phyloP scores from a whole-genome alignment of 2,797 vertebrate genomes.

The Phoxinus dragarum region DNA sequence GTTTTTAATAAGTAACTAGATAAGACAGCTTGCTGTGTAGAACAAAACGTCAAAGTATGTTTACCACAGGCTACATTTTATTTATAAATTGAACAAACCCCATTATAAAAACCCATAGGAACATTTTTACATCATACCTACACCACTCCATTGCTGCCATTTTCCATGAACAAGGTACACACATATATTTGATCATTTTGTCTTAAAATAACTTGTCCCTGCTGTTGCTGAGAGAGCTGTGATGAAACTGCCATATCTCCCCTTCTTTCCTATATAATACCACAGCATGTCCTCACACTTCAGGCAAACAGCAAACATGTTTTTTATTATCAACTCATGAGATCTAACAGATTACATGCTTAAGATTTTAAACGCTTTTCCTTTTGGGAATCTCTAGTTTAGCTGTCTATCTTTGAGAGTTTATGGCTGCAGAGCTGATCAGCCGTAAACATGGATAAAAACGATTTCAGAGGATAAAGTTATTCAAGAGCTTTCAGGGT shows the following conservation, averaged over 20 bases:
- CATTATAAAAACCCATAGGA: no score
- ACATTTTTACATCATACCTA: no score
- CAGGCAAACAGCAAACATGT: neutral
- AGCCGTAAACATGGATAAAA: neutral
- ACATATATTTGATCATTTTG: neutral
- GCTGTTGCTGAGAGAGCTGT: neutral
- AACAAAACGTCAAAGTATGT: no score
- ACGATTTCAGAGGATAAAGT: neutral
- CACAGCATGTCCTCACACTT: neutral
- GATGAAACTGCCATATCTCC: neutral
- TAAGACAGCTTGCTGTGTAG: no score
- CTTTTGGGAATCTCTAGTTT: neutral
- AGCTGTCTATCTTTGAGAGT: no score
- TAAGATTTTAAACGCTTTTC: neutral
- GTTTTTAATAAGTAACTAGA: no score
- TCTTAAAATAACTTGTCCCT: neutral
- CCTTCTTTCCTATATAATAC: neutral
- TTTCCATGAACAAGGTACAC: neutral
- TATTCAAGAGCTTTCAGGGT: neutral
- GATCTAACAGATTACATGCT: conserved; percentile 8
- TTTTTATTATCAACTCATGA: neutral
- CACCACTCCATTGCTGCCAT: neutral
- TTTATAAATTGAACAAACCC: no score
- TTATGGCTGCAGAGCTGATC: neutral
- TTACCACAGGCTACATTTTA: no score